Base-by-base conservation (phyloP, 2,888 invertebrate genomes). In the Scaptodrosophila latifasciaeformis region DNA sequence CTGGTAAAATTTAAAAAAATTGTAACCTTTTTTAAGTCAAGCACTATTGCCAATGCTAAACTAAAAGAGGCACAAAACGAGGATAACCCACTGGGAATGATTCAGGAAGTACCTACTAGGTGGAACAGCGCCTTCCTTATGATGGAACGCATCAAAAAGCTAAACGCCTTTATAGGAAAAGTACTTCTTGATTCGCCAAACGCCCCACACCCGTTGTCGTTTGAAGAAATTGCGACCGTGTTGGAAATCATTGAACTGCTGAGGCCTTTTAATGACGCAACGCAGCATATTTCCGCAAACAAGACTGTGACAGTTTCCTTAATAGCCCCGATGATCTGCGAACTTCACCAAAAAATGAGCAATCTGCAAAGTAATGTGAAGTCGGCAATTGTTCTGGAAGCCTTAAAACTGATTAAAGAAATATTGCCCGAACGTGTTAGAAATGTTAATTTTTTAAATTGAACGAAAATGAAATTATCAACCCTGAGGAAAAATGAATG, bases 61-160 rank as follows among this genome's bases (percentile, higher is more conserved):
- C 15, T 43, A 6, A 27, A 12, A 27, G 13, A 21, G 12, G 27
- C 9, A 12, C 42, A 43, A 15, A 21, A 12, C 13, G 24, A 5
- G 7, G 19, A 18, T 4, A 21, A 43, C 10, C 42, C 42, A 2
- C 15, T 24, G n/a, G 21, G 21, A 2, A 7, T 43, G 24, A 6
- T 43, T n/a, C 43, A 43, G 24, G 29, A 43, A 24, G 27, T 43
- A 7, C 43, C 43, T 13, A 43, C 27, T 7, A 6, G 43, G 5
- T 43, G 43, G 43, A 43, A 43, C 10, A 43, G 43, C 9, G 27
- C 27, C 9, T 43, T 27, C n/a, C 13, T 24, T 13, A 43, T 43
- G 29, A 15, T 43, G 12, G 13, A 43, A 37, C 45, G 29, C 21
- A 9, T 47, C n/a, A n/a, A n/a, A n/a, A n/a, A n/a, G n/a, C n/a